Evolutionary conservation across 1,140 invertebrate genomes (phyloP).

Genomic region (Ceratitis capitata): DNA sequence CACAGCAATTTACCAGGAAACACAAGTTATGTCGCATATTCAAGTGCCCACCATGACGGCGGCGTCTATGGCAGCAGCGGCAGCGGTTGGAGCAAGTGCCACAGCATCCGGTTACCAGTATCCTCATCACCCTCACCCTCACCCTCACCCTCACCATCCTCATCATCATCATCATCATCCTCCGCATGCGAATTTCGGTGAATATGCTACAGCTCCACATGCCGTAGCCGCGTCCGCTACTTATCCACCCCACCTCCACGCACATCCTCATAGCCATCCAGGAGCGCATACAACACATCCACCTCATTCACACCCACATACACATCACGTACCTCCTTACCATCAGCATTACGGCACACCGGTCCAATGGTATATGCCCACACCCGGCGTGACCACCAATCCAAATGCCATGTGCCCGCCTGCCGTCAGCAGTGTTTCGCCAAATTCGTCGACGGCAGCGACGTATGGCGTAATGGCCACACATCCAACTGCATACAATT

Average conservation of each 20-base stretch:
- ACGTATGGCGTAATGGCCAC: neutral
- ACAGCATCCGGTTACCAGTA: slow-evolving; percentile 46
- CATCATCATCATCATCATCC: slow-evolving; percentile 49
- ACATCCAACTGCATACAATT: slow-evolving; percentile 48
- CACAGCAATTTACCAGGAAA: slow-evolving; percentile 24
- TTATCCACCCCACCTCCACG: neutral
- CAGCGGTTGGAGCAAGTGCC: slow-evolving; percentile 47
- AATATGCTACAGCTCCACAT: neutral
- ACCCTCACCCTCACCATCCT: slow-evolving; percentile 49
- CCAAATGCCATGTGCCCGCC: neutral
- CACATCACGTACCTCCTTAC: slow-evolving; percentile 32
- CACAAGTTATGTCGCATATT: slow-evolving; percentile 38
- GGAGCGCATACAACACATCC: slow-evolving; percentile 15
- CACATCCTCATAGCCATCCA: neutral
- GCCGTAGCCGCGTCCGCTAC: neutral
- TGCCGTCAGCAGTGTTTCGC: neutral
- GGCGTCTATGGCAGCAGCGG: slow-evolving; percentile 45
- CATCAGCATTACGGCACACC: slow-evolving; percentile 29
- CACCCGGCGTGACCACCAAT: slow-evolving; percentile 24
- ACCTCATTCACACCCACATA: slow-evolving; percentile 46
- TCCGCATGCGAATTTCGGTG: neutral
- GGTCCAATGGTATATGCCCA: slow-evolving; percentile 35
- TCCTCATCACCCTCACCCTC: slow-evolving; percentile 42
- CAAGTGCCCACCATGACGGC: neutral
- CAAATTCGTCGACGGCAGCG: neutral